Base-by-base conservation (phyloP, 1,140 invertebrate genomes). In the Pemphigus obesinymphae region DNA sequence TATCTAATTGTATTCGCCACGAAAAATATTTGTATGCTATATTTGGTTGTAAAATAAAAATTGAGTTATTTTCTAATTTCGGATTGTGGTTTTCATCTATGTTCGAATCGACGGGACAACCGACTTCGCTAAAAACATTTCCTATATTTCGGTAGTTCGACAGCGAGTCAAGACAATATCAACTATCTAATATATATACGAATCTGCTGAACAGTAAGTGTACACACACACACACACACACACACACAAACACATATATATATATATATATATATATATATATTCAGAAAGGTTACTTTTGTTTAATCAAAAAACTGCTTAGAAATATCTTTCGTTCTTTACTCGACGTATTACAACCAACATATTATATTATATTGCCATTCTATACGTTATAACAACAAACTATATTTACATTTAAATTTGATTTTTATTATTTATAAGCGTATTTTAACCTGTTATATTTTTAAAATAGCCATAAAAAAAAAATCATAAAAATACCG, bases 11-110 rank as follows among this genome's bases (percentile, higher is more conserved):
- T 55, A 80, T 78, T 55, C 34, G 15, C 75, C 53, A 40, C n/a
- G 68, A 37, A 34, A 58, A 80, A 31, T 61, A 58, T n/a, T 78
- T 61, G 37, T 80, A 61, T 20, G 76, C 17, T n/a, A 26, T n/a
- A n/a, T n/a, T 45, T 26, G 55, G 23, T 29, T 40, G 68, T 70
- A 45, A 23, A 61, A 63, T 23, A 63, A 63, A 80, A 80, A 61
- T 80, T 37, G 55, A 80, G 76, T 63, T 63, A 61, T 80, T 78
- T 80, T 80, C 76, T 55, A 80, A 80, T 80, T 80, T 63, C 76
- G 23, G 50, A 40, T n/a, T 23, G 75, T 78, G 34, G 45, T 80
- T 73, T 73, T 50, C 26, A 50, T n/a, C n/a, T 72, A 13, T 48
- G 45, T 31, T 73, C 45, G 17, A 50, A 17, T 72, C 26, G 37